phyloP scores from a whole-genome alignment of 2,113 vertebrate species.

The Myiozetetes cayanensis region DNA sequence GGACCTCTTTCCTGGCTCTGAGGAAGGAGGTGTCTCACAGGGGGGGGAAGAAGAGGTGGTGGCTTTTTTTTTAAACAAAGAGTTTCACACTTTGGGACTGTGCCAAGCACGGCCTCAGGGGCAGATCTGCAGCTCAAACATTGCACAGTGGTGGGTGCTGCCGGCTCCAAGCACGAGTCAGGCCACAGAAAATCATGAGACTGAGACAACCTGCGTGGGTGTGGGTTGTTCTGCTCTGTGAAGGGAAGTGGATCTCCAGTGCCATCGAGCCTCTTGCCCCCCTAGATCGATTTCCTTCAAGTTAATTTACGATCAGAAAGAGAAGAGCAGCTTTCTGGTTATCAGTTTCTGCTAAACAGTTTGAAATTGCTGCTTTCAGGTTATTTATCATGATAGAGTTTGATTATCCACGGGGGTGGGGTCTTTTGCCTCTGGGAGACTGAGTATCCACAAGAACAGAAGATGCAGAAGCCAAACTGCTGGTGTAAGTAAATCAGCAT shows the following conservation, averaged over 20 bases:
- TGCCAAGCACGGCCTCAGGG: rapidly evolving
- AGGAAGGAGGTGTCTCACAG: neutral
- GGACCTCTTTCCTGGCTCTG: neutral
- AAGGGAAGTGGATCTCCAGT: neutral
- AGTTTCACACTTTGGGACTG: neutral
- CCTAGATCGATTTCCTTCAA: neutral
- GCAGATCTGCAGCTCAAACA: neutral
- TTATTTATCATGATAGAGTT: neutral
- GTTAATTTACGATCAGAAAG: rapidly evolving
- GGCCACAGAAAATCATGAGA: neutral
- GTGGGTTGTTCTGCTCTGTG: neutral
- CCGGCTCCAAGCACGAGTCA: rapidly evolving
- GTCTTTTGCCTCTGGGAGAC: neutral
- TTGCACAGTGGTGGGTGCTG: neutral
- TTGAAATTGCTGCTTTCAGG: neutral
- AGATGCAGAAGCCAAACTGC: neutral
- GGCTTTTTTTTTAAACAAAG: neutral
- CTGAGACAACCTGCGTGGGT: rapidly evolving
- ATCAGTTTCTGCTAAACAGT: neutral
- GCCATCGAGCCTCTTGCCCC: neutral
- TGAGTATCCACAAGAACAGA: rapidly evolving
- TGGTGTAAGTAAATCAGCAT: rapidly evolving
- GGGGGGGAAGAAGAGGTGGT: neutral
- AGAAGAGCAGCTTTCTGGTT: neutral
- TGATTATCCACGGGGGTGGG: rapidly evolving